Evolutionary conservation across 53 echinoderm and acorn worm genomes (phyloP), one percentile per base, ranked within the genome.

Genomic region (Henricia sp.): DNA sequence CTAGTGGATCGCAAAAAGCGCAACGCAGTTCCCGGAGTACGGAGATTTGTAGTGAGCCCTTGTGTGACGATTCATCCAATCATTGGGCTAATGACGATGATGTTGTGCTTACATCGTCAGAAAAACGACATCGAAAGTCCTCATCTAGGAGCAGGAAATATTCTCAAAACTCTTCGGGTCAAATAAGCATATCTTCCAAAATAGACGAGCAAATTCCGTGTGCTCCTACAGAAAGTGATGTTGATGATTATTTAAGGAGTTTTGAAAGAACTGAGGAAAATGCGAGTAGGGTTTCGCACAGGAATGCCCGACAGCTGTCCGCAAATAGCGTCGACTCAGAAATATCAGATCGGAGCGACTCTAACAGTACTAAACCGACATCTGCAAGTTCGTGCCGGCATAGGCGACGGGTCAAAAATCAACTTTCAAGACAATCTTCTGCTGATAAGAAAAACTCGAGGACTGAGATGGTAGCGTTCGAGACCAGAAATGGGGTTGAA

Each of bases 371-470:
- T 16, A 85, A 72, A 32, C 48, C 50, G 23, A 74, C 74, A 6
- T 72, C 65, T 4, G 50, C 74, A 5, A 20, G 52, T 26, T 85
- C 86, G 29, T 74, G 86, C 35, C 62, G 86, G 58, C 37, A 85
- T 37, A 62, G 86, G 65, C 66, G 86, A 17, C 37, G 86, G 59
- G 52, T 73, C 16, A 14, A 21, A 19, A 76, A 76, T 17, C 76
- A 76, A 19, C 39, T 28, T 2, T 58, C 71, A 1, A 50, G 51
- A 23, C 62, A 55, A 32, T 63, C 37, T 1, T 74, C 86, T 25
- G 43, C 74, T 1, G 39, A 65, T 21, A 32, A 37, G 37, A 52
- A 29, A 25, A 65, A 62, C 2, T 29, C 65, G 0, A 17, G 1
- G 14, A 20, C 27, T 37, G 48, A 34, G 25, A 14, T 12, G 1